Base-by-base conservation (phyloP, 2,888 invertebrate genomes). In the Kuschelorhynchus macadamiae region DNA sequence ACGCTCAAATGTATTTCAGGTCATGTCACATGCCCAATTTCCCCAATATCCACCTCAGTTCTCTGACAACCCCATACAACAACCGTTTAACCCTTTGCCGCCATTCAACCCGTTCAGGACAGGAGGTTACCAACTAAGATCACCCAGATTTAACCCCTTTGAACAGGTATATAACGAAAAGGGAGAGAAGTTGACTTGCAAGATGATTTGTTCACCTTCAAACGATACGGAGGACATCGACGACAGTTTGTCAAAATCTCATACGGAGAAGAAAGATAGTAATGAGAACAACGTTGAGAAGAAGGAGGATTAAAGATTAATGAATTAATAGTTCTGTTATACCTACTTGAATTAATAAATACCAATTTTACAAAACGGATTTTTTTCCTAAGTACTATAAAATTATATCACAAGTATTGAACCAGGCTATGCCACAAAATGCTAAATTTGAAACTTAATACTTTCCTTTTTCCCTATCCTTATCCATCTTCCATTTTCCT, bases 131-230 rank as follows among this genome's bases (percentile, higher is more conserved):
- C 67, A 67, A 32, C 32, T 49, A 3, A 32, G 49, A 39, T 20
- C 41, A 1, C 61, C 20, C 17, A 20, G 39, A 11, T 39, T 36
- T 12, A 66, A 57, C 20, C 66, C 66, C n/a, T 70, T 62, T 12
- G 66, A 62, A 2, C 46, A 70, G 14, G 65, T 70, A 18, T 70
- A 49, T 32, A 66, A 66, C 20, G 50, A 55, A 18, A 42, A 50
- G 18, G 70, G 70, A 7, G 61, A 66, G 12, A 61, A 57, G 33
- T 42, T 70, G 44, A 66, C 49, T 41, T 70, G 70, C 46, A 66
- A 47, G 41, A 70, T 66, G 70, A 66, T 70, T 5, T 70, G 70
- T 21, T 49, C 60, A 11, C 55, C 69, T 16, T 9, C 21, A 9
- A 46, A 39, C 14, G 18, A 17, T 1, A 20, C 25, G 4, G 55